phyloP scores from a whole-genome alignment of 2,113 vertebrate species.

The Acanthochromis polyacanthus region DNA sequence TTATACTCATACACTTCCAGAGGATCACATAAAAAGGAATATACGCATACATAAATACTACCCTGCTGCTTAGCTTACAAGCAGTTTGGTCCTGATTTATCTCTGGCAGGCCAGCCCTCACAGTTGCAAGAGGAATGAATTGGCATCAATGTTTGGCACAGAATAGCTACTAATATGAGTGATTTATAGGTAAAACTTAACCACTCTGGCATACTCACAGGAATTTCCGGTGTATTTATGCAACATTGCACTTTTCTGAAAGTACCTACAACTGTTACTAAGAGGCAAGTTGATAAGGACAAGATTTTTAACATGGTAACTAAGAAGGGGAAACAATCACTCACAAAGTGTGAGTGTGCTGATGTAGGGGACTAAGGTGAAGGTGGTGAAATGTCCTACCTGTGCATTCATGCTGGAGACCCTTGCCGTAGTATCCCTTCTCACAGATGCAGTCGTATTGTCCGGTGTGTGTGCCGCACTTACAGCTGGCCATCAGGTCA shows the following conservation, averaged over 20 bases:
- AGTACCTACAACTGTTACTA: neutral
- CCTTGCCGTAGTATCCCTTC: constrained; percentile 96
- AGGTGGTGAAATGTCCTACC: constrained; percentile 77
- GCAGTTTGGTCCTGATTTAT: neutral
- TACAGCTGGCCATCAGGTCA: constrained; percentile 96
- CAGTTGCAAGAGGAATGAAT: neutral
- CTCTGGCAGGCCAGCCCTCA: neutral
- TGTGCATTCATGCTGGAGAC: constrained; percentile 93
- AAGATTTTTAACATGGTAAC: too few relatives aligned
- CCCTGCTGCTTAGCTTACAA: neutral
- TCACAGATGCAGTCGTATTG: constrained; percentile 98
- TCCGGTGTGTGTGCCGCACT: constrained; percentile 96
- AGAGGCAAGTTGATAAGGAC: neutral
- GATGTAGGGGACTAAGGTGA: neutral
- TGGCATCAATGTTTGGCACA: constrained; percentile 1
- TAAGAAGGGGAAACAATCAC: neutral
- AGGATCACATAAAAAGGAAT: too few relatives aligned
- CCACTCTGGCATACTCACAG: neutral
- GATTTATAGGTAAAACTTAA: neutral
- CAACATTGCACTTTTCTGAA: neutral
- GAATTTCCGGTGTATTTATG: neutral
- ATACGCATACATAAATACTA: too few relatives aligned
- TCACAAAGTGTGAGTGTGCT: neutral
- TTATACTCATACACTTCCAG: too few relatives aligned
- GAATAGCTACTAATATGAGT: neutral